Conservation (phyloP, 1,140 invertebrate genomes). For the Metaphire vulgaris region DNA sequence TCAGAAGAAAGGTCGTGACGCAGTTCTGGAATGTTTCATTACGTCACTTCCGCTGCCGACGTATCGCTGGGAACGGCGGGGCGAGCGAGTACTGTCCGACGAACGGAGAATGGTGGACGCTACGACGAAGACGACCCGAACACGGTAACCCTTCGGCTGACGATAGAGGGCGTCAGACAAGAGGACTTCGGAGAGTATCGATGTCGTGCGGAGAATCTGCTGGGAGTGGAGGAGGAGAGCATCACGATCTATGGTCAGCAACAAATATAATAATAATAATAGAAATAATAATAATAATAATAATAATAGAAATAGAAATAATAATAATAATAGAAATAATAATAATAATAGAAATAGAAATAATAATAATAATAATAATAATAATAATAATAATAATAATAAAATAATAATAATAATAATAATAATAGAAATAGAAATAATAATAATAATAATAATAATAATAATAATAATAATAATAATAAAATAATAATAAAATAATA, state of each 20-base stretch:
- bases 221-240: neutral
- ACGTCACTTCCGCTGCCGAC: slow-evolving; percentile 71
- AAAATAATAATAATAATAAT: too few species aligned
- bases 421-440: too few species aligned
- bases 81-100: neutral
- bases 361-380: too few species aligned
- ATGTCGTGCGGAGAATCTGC: neutral
- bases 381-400: too few species aligned
- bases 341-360: too few species aligned
- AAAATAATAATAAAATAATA: too few species aligned
- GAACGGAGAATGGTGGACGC: neutral
- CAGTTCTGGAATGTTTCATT: slow-evolving; percentile 72
- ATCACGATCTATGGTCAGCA: neutral
- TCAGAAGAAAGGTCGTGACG: slow-evolving; percentile 35
- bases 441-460: too few species aligned
- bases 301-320: too few species aligned
- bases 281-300: too few species aligned
- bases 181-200: neutral
- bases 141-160: neutral
- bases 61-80: neutral
- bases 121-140: neutral
- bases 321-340: too few species aligned
- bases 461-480: too few species aligned
- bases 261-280: too few species aligned
- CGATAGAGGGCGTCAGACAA: neutral